A percentile compares a stretch with the other conserved stretches of the same genome.
phyloP scores from a whole-genome alignment of 2,797 vertebrate species.

The Pyrrhura leucotis region DNA sequence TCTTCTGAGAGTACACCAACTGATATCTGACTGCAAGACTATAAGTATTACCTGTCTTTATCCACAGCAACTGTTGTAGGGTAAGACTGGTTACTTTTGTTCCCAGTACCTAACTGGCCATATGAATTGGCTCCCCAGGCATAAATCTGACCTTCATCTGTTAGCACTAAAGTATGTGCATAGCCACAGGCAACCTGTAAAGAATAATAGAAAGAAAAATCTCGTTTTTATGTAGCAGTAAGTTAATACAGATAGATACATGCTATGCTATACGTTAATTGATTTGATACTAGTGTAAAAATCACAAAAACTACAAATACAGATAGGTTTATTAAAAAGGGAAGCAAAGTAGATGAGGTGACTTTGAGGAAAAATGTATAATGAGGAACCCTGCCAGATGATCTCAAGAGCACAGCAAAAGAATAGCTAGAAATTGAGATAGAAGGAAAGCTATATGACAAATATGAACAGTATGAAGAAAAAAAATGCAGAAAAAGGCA shows the following conservation, averaged over 20 bases:
- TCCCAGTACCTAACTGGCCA: conserved; percentile 95
- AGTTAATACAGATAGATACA: not conserved
- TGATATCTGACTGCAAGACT: not conserved
- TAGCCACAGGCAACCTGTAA: conserved; percentile 94
- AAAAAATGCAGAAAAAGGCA: not conserved
- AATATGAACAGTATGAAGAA: not conserved
- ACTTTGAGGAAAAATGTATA: not conserved
- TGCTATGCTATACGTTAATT: not conserved
- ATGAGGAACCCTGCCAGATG: not conserved
- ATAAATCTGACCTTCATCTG: conserved; percentile 93
- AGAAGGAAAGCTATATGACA: not conserved
- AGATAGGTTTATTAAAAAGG: not conserved
- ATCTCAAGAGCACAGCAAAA: not conserved
- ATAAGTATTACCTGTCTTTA: conserved; percentile 89
- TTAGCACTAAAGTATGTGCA: conserved; percentile 93
- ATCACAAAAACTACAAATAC: not conserved
- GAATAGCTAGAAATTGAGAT: not conserved
- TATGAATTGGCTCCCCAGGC: conserved; percentile 98
- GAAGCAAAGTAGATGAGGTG: not conserved
- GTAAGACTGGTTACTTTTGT: conserved; percentile 94
- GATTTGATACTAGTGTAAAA: not conserved
- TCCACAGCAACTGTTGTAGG: conserved; percentile 90
- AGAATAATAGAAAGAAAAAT: conserved; percentile 26
- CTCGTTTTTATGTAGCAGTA: not conserved
- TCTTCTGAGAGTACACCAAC: not conserved